phyloP scores from a whole-genome alignment of 2,797 vertebrate species.

The Macrochelys suwanniensis region DNA sequence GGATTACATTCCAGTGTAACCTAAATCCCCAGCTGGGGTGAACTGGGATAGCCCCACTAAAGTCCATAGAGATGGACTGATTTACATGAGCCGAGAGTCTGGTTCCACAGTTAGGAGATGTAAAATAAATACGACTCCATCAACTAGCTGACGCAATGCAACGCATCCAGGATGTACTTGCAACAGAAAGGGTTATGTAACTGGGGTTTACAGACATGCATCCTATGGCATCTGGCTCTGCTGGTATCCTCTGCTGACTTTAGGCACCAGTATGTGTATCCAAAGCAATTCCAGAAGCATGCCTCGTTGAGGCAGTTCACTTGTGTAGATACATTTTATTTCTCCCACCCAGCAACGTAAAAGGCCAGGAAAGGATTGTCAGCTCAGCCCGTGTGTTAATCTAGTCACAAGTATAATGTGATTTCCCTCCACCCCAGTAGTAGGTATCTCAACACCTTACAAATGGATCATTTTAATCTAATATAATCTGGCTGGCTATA shows the following conservation, averaged over 20 bases:
- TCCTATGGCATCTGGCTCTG: background rate
- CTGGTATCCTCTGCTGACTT: background rate
- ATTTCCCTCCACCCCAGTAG: conserved; percentile 66
- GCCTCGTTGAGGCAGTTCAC: background rate
- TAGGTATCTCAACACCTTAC: conserved; percentile 73
- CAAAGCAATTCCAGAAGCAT: background rate
- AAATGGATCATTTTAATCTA: conserved; percentile 77
- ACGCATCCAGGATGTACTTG: background rate
- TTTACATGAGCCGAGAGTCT: background rate
- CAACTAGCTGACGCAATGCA: rapidly evolving
- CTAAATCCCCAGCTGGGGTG: background rate
- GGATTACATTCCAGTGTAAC: rapidly evolving
- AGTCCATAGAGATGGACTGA: background rate
- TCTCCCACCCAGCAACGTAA: conserved; percentile 60
- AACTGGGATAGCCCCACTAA: background rate
- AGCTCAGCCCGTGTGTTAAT: conserved; percentile 71
- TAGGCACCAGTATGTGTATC: background rate
- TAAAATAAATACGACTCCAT: background rate
- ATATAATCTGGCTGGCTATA: conserved; percentile 74
- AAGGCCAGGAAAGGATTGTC: conserved; percentile 59
- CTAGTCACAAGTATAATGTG: conserved; percentile 76
- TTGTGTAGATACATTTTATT: background rate
- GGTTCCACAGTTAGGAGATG: background rate
- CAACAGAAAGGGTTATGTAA: rapidly evolving
- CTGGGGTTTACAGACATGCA: rapidly evolving